Evolutionary conservation across 2,113 vertebrate species (phyloP).

Genomic region (Sisor rabdophorus): DNA sequence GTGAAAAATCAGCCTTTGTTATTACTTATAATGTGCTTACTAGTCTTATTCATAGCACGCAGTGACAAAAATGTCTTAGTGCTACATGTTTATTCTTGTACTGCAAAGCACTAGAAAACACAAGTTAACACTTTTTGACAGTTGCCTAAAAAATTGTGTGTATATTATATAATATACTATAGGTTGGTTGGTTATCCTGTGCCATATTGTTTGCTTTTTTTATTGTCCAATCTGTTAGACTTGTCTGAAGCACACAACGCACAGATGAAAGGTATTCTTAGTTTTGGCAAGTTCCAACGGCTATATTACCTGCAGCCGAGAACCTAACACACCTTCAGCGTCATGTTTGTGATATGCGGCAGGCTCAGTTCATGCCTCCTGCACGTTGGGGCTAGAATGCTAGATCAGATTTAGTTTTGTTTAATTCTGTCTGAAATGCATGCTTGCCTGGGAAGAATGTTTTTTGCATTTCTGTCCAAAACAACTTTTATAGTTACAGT

Average conservation of each 20-base stretch:
- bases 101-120: no score
- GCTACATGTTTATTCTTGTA: not conserved
- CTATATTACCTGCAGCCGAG: constrained; percentile 1
- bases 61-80: not conserved
- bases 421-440: not conserved
- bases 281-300: constrained; percentile 3
- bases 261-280: constrained; percentile 17
- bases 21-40: not conserved
- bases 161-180: no score
- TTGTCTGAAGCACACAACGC: not conserved
- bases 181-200: not conserved
- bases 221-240: not conserved
- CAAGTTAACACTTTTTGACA: not conserved
- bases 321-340: not conserved
- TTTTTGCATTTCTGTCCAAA: not conserved
- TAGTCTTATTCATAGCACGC: not conserved
- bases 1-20: no score
- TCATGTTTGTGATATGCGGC: constrained; percentile 9
- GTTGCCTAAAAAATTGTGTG: no score
- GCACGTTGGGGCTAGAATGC: constrained; percentile 7
- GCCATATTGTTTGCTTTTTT: not conserved
- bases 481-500: not conserved
- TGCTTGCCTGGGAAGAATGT: not conserved
- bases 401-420: not conserved
- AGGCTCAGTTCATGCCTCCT: not conserved